phyloP scores from a whole-genome alignment of 2,888 invertebrate genomes.

The Trissoscelio sp. region DNA sequence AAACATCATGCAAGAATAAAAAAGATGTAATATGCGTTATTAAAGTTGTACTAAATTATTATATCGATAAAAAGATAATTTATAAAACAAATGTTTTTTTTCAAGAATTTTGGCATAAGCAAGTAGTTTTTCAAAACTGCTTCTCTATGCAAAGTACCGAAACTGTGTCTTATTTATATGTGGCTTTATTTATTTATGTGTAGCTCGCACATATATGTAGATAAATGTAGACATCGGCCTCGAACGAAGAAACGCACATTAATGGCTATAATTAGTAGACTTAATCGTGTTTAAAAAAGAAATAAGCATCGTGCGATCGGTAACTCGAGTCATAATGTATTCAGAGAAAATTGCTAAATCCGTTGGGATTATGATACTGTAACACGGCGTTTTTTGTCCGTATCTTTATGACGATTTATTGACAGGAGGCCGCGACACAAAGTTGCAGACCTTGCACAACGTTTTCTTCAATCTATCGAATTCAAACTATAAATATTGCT shows the following conservation, averaged over 20 bases:
- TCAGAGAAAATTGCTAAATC: constrained; percentile 52
- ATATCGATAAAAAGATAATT: no score
- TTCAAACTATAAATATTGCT: constrained; percentile 37
- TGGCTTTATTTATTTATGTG: neutral
- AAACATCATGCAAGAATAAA: no score
- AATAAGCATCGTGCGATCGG: constrained; percentile 21
- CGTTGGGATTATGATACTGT: constrained; percentile 43
- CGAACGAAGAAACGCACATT: constrained; percentile 34
- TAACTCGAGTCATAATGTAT: constrained; percentile 48
- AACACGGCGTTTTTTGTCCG: constrained; percentile 29
- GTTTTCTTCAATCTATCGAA: constrained; percentile 42
- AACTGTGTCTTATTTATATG: neutral
- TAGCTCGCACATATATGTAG: constrained; percentile 22
- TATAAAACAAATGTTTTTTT: no score
- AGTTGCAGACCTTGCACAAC: constrained; percentile 58
- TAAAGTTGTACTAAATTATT: no score
- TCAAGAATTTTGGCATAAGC: neutral
- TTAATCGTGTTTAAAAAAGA: constrained; percentile 36
- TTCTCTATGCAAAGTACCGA: constrained; percentile 5
- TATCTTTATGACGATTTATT: constrained; percentile 47
- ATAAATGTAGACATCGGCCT: constrained; percentile 34
- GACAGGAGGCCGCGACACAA: constrained; percentile 34
- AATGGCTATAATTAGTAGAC: constrained; percentile 46
- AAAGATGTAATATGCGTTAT: no score
- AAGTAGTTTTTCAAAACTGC: constrained; percentile 16